phyloP scores from a whole-genome alignment of 1,140 invertebrate genomes.

The Trachymyrmex septentrionalis region DNA sequence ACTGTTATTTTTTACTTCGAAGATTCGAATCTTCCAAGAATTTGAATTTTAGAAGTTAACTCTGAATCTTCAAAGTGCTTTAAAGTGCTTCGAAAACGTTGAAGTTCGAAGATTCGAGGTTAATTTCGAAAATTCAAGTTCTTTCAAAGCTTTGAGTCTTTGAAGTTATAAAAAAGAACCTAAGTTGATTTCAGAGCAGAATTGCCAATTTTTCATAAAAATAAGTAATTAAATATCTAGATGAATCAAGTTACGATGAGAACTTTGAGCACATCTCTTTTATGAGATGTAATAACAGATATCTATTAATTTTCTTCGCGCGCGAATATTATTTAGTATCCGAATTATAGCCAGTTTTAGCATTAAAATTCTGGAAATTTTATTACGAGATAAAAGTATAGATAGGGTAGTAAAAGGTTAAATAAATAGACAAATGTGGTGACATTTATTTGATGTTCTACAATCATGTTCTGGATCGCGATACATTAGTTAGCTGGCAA shows the following conservation, averaged over 20 bases:
- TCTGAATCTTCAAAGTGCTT: no score
- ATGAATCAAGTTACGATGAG: not conserved
- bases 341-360: not conserved
- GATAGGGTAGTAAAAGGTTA: constrained; percentile 23
- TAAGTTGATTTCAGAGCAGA: not conserved
- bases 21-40: no score
- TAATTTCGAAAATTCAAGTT: no score
- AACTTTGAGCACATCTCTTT: not conserved
- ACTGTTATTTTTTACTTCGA: no score
- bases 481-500: constrained; percentile 25
- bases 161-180: no score
- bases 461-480: constrained; percentile 18
- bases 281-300: not conserved
- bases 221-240: not conserved
- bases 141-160: no score
- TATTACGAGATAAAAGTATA: not conserved
- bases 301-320: not conserved
- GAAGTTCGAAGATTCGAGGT: no score
- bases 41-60: no score
- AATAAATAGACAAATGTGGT: not conserved
- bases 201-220: not conserved
- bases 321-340: not conserved
- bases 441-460: constrained; percentile 39
- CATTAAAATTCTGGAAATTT: not conserved
- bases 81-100: no score